Base-by-base conservation (phyloP, 2,888 invertebrate species). In the Brenthis ino region DNA sequence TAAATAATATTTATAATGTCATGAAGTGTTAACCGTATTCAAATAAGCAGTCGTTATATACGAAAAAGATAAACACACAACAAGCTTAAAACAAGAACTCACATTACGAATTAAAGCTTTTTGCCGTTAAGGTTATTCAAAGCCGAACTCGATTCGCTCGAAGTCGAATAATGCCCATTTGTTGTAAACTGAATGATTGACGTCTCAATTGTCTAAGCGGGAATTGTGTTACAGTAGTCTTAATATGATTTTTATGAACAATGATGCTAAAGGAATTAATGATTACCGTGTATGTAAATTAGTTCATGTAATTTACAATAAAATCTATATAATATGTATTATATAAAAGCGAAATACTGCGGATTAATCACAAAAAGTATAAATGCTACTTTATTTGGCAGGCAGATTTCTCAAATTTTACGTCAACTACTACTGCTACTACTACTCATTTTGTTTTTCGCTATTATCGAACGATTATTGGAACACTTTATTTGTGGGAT, bases 121-220 rank as follows among this genome's bases (percentile, higher is more conserved):
- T 28, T 61, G 61, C 54, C 67, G 69, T 64, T 69, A 69, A 66
- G 57, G 63, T 61, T 61, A 67, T 70, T 63, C 64, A 53, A 67
- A 70, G 63, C 64, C 48, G 64, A 70, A 67, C 66, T 57, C 67
- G 64, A 57, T 57, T 47, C 66, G 53, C 48, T 67, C 33, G 12
- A 61, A 63, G 63, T 63, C 63, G 57, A 70, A 70, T 67, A 63
- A 64, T 66, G 57, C 55, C 63, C 57, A 63, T 67, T 67, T 70
- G 37, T 63, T 53, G 57, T 63, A 55, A 60, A 60, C 60, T 67
- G 53, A 67, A 54, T 58, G 58, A 67, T 67, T 67, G 54, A 67
- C 60, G 57, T 54, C 60, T 47, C 60, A 67, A 54, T 55, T 58
- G 20, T 67, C 24, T 47, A 60, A 67, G 37, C 47, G 61, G 8